Conservation (phyloP, 23 tunicate genomes). For the Ascidia mentula region DNA sequence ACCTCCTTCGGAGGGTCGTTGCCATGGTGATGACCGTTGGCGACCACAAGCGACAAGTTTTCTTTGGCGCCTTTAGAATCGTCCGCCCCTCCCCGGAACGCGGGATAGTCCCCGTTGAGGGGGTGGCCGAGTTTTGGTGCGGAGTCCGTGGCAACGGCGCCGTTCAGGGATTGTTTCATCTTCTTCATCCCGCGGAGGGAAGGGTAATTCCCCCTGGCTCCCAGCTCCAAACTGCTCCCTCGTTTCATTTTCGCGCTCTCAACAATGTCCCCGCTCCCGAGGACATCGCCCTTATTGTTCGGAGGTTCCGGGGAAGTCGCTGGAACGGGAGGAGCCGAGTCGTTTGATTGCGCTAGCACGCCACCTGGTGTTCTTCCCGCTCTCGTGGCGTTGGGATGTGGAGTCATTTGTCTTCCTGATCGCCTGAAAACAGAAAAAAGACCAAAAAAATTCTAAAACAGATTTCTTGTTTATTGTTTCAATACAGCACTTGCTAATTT, state of each 20-base stretch:
- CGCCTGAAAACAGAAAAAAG: no score
- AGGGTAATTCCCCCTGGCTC: constrained; percentile 25
- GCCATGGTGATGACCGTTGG: neutral
- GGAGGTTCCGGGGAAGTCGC: neutral
- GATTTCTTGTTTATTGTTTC: no score
- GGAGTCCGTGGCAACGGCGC: constrained; percentile 22
- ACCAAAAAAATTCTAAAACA: no score
- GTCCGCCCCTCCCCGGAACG: neutral
- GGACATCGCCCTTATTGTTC: neutral
- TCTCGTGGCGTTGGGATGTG: constrained; percentile 63
- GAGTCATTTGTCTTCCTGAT: constrained; percentile 81
- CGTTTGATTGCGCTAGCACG: neutral
- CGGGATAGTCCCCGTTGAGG: neutral
- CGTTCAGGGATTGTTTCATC: constrained; percentile 27
- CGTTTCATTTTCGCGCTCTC: constrained; percentile 1
- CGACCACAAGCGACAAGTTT: neutral
- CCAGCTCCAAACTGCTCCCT: neutral
- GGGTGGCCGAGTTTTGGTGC: neutral
- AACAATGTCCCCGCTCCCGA: neutral
- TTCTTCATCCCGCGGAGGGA: constrained; percentile 31
- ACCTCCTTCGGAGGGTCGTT: neutral
- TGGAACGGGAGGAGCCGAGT: neutral
- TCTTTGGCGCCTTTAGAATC: neutral
- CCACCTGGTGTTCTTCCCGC: neutral
- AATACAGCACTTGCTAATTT: no score